phyloP scores from a whole-genome alignment of 2,888 invertebrate species.

The Hydropsyche betteni region DNA sequence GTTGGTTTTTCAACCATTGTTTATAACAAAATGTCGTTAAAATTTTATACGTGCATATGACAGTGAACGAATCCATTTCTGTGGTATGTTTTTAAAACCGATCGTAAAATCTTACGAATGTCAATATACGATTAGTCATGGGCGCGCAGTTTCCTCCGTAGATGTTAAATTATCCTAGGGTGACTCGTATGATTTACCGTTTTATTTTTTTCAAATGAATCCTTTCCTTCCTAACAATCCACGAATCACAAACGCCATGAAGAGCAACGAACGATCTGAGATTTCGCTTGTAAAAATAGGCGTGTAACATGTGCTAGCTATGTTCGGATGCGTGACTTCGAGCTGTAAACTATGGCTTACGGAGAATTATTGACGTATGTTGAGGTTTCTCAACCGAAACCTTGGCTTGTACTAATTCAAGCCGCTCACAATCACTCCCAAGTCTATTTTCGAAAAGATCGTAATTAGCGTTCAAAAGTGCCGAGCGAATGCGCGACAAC shows the following conservation, averaged over 20 bases:
- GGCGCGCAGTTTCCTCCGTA: neutral
- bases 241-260: conserved; percentile 9
- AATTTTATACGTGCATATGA: conserved; percentile 12
- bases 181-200: conserved; percentile 14
- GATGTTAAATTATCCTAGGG: neutral
- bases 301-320: conserved; percentile 36
- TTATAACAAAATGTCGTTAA: conserved; percentile 24
- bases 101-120: conserved; percentile 24
- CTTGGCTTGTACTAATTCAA: conserved; percentile 28
- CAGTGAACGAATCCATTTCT: conserved; percentile 17
- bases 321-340: conserved; percentile 36
- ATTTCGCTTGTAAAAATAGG: conserved; percentile 39
- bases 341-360: conserved; percentile 36
- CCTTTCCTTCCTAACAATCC: conserved; percentile 2
- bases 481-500: too few relatives aligned
- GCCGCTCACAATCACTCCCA: neutral
- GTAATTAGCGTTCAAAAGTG: too few relatives aligned
- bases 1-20: conserved; percentile 21
- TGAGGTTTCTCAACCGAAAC: conserved; percentile 33
- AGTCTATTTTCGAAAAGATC: too few relatives aligned
- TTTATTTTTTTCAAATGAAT: neutral
- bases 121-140: conserved; percentile 28
- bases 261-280: conserved; percentile 28
- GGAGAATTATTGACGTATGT: conserved; percentile 32
- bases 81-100: conserved; percentile 13